Evolutionary conservation across 2,113 vertebrate species (phyloP).

Genomic region (Grammomys dolichurus): DNA sequence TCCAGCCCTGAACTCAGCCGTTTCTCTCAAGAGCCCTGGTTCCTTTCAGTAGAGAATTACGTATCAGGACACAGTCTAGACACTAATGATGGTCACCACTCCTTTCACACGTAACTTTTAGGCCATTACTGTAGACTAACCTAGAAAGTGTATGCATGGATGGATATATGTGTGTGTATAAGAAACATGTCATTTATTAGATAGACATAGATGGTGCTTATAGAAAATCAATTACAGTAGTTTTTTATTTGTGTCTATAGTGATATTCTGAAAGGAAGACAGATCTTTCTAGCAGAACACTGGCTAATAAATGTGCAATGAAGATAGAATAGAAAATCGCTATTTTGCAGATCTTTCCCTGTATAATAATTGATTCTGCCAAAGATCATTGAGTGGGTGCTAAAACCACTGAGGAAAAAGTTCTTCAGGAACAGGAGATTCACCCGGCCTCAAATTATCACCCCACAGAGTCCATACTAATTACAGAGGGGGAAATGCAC

Average conservation of each 20-base stretch:
- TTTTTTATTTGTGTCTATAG: not conserved
- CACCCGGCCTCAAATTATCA: slow-evolving; percentile 70
- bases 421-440: slow-evolving; percentile 71
- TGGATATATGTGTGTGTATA: not conserved
- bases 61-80: slow-evolving; percentile 10
- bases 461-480: slow-evolving; percentile 58
- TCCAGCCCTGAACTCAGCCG: not conserved
- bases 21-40: slow-evolving; percentile 45
- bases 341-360: slow-evolving; percentile 41
- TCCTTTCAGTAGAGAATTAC: slow-evolving; percentile 7
- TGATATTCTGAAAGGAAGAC: not conserved
- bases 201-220: not conserved
- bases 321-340: slow-evolving; percentile 49
- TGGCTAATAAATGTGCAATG: slow-evolving; percentile 48
- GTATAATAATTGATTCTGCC: slow-evolving; percentile 62
- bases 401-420: slow-evolving; percentile 60
- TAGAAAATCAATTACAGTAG: slow-evolving; percentile 33
- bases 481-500: slow-evolving; percentile 64
- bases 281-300: slow-evolving; percentile 49
- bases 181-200: not conserved
- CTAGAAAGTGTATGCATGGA: slow-evolving; percentile 41
- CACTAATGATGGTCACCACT: slow-evolving; percentile 5
- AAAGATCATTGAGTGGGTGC: slow-evolving; percentile 54
- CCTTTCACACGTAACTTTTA: slow-evolving; percentile 31
- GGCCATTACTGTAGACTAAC: slow-evolving; percentile 26